Base-by-base conservation (phyloP, 2,113 vertebrate species). In the Physeter macrocephalus region DNA sequence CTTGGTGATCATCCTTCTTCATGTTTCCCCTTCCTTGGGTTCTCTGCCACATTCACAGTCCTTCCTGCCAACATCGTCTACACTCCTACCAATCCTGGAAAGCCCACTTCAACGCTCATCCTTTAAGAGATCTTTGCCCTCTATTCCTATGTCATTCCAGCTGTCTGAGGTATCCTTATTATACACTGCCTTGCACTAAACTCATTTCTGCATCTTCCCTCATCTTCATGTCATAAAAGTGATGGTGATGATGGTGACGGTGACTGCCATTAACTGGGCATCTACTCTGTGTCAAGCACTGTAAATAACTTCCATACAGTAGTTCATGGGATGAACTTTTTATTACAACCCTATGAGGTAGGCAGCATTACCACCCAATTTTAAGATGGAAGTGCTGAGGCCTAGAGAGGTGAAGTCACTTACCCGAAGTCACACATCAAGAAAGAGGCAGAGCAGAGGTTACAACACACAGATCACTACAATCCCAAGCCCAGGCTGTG, bases 1-100 rank as follows among this genome's bases (percentile, higher is more conserved):
- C 78, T 39, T 3, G 0, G 4, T 2, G 1, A 18, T 2, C 7
- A 0, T 64, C 92, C 31, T 67, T 10, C 62, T 61, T 43, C 17
- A 3, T 3, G 23, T 72, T 52, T 36, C n/a, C 66, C 43, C 59
- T 49, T 41, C 23, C 36, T 82, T 0, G 21, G 4, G 34, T 57
- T 71, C 36, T 64, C 29, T 31, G 8, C 46, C 29, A 11, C n/a
- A 1, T 25, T 46, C n/a, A 3, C 2, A 21, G 61, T 14, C 39
- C 29, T 41, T 20, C 57, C 46, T 52, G 57, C 49, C 61, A 8
- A 1, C 43, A 6, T 18, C 27, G 1, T n/a, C 85, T 27, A 15
- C 34, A 31, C 59, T 20, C 20, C 43, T 66, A 5, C 27, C 39
- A 66, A 62, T 25, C 46, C 74, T n/a, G 4, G 17, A 27, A 57